Conservation (phyloP, 2,888 invertebrate genomes). For the Drosophila limbata region DNA sequence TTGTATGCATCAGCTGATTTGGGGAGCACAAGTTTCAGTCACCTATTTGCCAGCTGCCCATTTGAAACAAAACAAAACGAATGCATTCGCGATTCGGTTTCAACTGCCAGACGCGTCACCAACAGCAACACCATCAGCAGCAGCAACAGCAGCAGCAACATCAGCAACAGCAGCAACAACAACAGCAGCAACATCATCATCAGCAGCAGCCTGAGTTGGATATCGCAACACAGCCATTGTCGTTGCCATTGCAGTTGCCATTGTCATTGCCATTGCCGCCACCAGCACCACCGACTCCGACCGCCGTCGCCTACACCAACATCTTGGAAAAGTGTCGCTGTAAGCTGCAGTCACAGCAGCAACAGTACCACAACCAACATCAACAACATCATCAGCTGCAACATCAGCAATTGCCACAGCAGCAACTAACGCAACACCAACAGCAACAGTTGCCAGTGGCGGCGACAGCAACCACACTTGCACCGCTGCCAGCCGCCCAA, state of each 20-base stretch:
- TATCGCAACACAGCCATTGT: conserved; percentile 37
- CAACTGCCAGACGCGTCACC: conserved; percentile 77
- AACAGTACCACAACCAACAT: conserved; percentile 35
- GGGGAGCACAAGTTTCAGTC: conserved; percentile 6
- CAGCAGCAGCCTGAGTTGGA: conserved; percentile 64
- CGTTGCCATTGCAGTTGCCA: conserved; percentile 15
- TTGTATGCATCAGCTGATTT: conserved; percentile 32
- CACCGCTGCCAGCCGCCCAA: conserved; percentile 65
- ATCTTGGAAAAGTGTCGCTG: conserved; percentile 82
- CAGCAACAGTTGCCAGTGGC: conserved; percentile 61
- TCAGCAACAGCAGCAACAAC: conserved; percentile 50
- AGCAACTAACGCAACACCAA: conserved; percentile 42
- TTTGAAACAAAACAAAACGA: conserved; percentile 68
- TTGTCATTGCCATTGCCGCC: conserved; percentile 16
- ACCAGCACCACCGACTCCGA: conserved; percentile 20
- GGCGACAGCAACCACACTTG: conserved; percentile 46
- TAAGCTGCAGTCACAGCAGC: conserved; percentile 57
- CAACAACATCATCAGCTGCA: conserved; percentile 46
- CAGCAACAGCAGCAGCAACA: conserved; percentile 60
- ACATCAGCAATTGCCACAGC: conserved; percentile 37
- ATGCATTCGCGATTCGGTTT: conserved; percentile 83
- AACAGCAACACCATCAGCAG: conserved; percentile 70
- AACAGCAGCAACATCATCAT: conserved; percentile 46
- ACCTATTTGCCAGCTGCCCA: conserved; percentile 45
- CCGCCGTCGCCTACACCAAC: conserved; percentile 61